A percentile compares a stretch with the other conserved stretches of the same genome.
Evolutionary conservation across 2,888 invertebrate genomes (phyloP).

Genomic region (Melipona beecheii): DNA sequence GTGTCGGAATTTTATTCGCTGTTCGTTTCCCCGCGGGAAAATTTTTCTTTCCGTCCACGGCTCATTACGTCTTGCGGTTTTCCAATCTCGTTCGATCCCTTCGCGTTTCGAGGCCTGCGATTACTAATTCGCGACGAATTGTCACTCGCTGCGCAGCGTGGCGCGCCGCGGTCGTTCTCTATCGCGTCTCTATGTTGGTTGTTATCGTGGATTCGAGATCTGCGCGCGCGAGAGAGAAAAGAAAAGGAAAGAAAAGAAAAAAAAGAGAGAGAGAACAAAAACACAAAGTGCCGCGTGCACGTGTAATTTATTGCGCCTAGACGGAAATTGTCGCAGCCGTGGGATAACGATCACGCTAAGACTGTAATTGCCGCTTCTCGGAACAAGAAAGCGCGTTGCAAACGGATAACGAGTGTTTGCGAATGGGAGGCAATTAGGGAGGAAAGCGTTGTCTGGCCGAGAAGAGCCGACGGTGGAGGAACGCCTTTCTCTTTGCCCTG

Average conservation of each 20-base stretch:
- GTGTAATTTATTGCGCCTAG: neutral
- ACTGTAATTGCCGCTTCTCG: neutral
- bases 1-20: slow-evolving; percentile 66
- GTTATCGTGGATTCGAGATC: neutral
- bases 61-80: neutral
- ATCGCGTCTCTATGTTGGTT: neutral
- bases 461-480: slow-evolving; percentile 21
- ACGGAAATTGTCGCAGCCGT: neutral
- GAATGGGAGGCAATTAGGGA: neutral
- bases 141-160: neutral
- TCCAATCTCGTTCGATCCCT: neutral
- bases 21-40: slow-evolving; percentile 26
- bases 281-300: too few species aligned
- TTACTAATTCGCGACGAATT: neutral
- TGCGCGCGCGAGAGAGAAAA: neutral
- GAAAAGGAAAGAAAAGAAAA: too few species aligned
- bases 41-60: neutral
- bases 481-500: slow-evolving; percentile 18
- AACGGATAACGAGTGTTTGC: neutral
- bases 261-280: too few species aligned
- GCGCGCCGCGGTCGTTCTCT: neutral
- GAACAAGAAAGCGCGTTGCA: neutral
- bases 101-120: neutral
- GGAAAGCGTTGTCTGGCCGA: neutral
- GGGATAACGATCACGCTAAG: neutral